Evolutionary conservation across 2,888 invertebrate genomes (phyloP), one percentile per base, ranked within the genome.

Genomic region (Epistrophe grossulariae): DNA sequence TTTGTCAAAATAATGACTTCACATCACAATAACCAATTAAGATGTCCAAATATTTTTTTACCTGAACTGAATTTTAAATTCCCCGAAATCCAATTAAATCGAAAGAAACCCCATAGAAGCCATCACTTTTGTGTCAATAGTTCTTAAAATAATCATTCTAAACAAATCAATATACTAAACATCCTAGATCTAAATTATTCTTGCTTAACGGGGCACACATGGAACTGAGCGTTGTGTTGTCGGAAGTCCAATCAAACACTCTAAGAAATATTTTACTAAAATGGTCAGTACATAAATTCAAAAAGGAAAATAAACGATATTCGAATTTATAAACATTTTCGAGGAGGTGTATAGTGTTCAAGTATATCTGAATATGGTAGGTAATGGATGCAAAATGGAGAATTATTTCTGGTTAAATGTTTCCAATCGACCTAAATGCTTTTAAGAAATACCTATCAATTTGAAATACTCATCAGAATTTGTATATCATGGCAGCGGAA

Each of bases 211-310:
- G 9, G 1, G 8, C 15, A 43, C 62, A 62, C 9, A 62, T 43
- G 43, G 40, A 62, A 38, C 24, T 15, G 24, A 1, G 7, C 15
- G 8, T 31, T 24, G 43, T 9, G 8, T 4, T 43, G 62, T 62
- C 62, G 62, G 62, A 62, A 62, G 43, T 62, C 62, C 40, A 60
- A 24, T 60, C 19, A 60, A 62, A 62, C 7, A 31, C 17, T 59
- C 43, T 24, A 24, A 62, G 35, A 1, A 38, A 19, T 60, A 24
- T 60, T 60, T 0, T 19, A 38, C 10, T 43, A 31, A 55, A 62
- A 17, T 35, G 15, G 2, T 19, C 40, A 19, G 19, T 2, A 40
- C 24, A 24, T 40, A 62, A 62, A 43, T 62, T 62, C 43, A 11
- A 40, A 43, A 43, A 62, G 24, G 9, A 40, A 62, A 62, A 62